A percentile compares a stretch with the other conserved stretches of the same genome.
These are phyloP conservation scores for Andrena bucephala DNA, from an alignment of 2,888 invertebrate genomes.

Conservation along the genomic window DNA sequence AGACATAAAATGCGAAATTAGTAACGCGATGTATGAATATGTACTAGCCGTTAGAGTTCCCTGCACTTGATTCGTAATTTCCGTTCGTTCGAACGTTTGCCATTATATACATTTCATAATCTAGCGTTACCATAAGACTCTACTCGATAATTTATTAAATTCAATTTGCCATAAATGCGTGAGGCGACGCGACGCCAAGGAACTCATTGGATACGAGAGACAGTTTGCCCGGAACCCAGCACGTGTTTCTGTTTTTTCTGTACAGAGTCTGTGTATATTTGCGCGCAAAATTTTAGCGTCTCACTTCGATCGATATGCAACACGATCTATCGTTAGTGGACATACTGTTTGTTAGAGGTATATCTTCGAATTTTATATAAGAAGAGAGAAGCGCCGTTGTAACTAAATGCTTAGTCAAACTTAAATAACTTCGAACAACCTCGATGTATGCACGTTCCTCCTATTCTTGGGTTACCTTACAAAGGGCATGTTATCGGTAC, in stretches of 20 bases:
- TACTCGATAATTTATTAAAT: constrained; percentile 58
- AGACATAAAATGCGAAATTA: constrained; percentile 45
- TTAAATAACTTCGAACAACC: constrained; percentile 63
- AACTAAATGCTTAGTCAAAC: constrained; percentile 63
- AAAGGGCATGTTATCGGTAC: constrained; percentile 67
- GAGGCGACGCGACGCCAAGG: constrained; percentile 19
- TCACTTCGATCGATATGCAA: constrained; percentile 10
- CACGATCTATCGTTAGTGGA: constrained; percentile 36
- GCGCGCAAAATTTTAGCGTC: constrained; percentile 45
- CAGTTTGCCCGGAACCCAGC: constrained; percentile 33
- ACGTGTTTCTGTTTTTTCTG: constrained; percentile 50
- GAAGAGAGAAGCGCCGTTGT: constrained; percentile 44
- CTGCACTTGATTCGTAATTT: constrained; percentile 49
- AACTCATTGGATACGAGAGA: constrained; percentile 24
- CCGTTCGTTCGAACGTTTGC: constrained; percentile 58
- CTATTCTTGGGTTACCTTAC: constrained; percentile 66
- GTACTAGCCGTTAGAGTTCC: constrained; percentile 61
- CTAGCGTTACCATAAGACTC: constrained; percentile 40
- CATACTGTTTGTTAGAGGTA: constrained; percentile 51
- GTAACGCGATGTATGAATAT: constrained; percentile 52
- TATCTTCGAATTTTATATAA: constrained; percentile 70
- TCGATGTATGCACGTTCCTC: constrained; percentile 67
- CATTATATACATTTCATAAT: constrained; percentile 51
- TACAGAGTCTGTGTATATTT: constrained; percentile 55
- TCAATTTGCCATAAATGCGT: constrained; percentile 53